phyloP scores from a whole-genome alignment of 92 coral and sea anemone species.

The Meandrina meandrites region DNA sequence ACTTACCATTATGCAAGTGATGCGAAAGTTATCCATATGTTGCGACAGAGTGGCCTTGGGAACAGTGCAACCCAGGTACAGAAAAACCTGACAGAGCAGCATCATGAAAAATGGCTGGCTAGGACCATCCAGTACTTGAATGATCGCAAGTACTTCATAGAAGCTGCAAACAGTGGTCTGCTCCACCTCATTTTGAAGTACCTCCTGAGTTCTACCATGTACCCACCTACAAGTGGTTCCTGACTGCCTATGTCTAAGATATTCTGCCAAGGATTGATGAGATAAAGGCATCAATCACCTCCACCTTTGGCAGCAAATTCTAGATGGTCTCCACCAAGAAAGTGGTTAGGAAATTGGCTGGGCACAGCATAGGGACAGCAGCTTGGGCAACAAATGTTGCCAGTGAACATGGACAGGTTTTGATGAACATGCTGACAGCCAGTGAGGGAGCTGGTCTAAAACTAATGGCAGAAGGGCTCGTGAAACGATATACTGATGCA shows the following conservation, averaged over 20 bases:
- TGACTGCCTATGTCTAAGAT: slow-evolving; percentile 43
- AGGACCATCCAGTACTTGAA: slow-evolving; percentile 41
- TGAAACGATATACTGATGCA: slow-evolving; percentile 32
- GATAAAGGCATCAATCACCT: slow-evolving; percentile 31
- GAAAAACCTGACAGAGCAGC: slow-evolving; percentile 56
- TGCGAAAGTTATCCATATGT: slow-evolving; percentile 50
- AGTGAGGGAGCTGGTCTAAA: slow-evolving; percentile 55
- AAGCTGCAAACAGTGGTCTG: slow-evolving; percentile 41
- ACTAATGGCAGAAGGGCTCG: slow-evolving; percentile 53
- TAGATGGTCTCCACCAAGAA: slow-evolving; percentile 47
- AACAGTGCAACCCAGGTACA: slow-evolving; percentile 63
- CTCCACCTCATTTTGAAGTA: slow-evolving; percentile 18
- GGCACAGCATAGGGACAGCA: slow-evolving; percentile 53
- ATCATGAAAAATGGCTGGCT: slow-evolving; percentile 58
- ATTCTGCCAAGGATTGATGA: slow-evolving; percentile 16
- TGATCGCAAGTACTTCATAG: slow-evolving; percentile 49
- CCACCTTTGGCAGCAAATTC: slow-evolving; percentile 29
- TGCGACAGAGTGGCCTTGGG: slow-evolving; percentile 58
- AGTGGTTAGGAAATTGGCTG: slow-evolving; percentile 42
- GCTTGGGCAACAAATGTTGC: slow-evolving; percentile 71
- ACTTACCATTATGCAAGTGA: slow-evolving; percentile 76
- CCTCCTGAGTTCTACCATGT: slow-evolving; percentile 38
- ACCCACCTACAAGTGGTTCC: slow-evolving; percentile 64
- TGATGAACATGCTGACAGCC: slow-evolving; percentile 60
- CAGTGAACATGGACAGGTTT: slow-evolving; percentile 64